These are phyloP conservation scores for Drosophila nigritarsus DNA, from an alignment of 2,888 invertebrate species.

Conservation along the genomic window DNA sequence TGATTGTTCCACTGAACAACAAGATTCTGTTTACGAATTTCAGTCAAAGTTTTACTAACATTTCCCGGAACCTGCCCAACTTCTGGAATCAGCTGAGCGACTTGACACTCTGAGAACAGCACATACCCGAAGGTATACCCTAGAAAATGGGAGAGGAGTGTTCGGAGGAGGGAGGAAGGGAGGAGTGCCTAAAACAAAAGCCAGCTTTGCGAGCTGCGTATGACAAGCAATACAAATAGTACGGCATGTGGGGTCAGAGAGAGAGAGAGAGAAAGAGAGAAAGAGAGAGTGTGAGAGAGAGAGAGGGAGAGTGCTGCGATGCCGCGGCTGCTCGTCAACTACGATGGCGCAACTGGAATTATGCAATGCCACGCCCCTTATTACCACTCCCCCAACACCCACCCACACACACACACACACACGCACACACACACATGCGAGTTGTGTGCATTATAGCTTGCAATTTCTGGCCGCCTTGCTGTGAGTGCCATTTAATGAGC, in stretches of 20 bases:
- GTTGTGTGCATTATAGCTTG: conserved; percentile 71
- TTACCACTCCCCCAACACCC: conserved; percentile 6
- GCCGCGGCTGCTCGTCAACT: conserved; percentile 69
- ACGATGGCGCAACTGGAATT: conserved; percentile 75
- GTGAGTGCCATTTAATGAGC: conserved; percentile 82
- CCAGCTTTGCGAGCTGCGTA: conserved; percentile 51
- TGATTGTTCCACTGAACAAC: neutral
- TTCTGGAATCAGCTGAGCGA: neutral
- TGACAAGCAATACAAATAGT: conserved; percentile 66
- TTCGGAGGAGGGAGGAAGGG: neutral
- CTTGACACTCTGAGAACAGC: conserved; percentile 12
- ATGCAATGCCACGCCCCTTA: conserved; percentile 75
- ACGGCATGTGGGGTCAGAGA: neutral
- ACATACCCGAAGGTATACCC: conserved; percentile 2
- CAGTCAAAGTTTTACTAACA: neutral
- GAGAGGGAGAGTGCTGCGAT: conserved; percentile 32
- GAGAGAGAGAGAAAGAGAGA: neutral
- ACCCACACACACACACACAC: neutral
- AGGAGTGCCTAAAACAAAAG: conserved; percentile 56
- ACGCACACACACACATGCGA: neutral
- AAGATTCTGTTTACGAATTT: neutral
- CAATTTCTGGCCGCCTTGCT: conserved; percentile 66
- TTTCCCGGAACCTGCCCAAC: neutral
- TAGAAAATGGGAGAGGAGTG: conserved; percentile 4
- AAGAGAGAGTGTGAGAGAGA: conserved; percentile 23